Conservation (phyloP, 2,113 vertebrate genomes). For the Turdus rufiventris region DNA sequence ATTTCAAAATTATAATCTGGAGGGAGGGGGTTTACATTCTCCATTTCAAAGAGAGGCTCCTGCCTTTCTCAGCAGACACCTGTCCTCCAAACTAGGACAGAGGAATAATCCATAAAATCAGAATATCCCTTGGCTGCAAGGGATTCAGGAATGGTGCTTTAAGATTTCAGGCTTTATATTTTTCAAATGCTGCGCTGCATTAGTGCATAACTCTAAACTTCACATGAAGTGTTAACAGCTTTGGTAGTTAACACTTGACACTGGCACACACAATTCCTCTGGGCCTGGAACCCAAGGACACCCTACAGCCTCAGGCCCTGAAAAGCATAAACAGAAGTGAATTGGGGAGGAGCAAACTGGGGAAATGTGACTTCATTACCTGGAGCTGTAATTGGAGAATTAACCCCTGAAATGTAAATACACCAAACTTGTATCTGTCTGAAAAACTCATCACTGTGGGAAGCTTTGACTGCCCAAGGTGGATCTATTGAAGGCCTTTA, state of each 20-base stretch:
- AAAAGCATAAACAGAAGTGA: background rate
- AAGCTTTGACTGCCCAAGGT: background rate
- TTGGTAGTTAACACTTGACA: background rate
- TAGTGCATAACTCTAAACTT: background rate
- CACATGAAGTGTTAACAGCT: background rate
- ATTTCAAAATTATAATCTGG: too few relatives aligned
- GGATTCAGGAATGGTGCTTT: accelerated
- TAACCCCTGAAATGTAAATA: background rate
- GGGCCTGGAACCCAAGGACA: background rate
- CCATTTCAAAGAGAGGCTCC: too few relatives aligned
- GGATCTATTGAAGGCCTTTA: background rate
- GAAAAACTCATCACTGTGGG: background rate
- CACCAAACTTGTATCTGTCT: background rate
- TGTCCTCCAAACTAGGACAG: background rate
- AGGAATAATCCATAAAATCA: background rate
- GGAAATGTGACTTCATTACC: background rate
- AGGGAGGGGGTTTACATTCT: too few relatives aligned
- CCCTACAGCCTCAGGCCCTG: background rate
- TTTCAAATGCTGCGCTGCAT: background rate
- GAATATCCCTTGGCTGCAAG: background rate
- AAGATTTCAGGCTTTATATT: background rate
- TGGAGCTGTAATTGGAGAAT: background rate
- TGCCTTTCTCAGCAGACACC: too few relatives aligned
- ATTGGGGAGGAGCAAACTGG: background rate
- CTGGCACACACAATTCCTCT: background rate